These are phyloP conservation scores for Villa cingulata DNA, from an alignment of 2,888 invertebrate genomes.

Conservation along the genomic window DNA sequence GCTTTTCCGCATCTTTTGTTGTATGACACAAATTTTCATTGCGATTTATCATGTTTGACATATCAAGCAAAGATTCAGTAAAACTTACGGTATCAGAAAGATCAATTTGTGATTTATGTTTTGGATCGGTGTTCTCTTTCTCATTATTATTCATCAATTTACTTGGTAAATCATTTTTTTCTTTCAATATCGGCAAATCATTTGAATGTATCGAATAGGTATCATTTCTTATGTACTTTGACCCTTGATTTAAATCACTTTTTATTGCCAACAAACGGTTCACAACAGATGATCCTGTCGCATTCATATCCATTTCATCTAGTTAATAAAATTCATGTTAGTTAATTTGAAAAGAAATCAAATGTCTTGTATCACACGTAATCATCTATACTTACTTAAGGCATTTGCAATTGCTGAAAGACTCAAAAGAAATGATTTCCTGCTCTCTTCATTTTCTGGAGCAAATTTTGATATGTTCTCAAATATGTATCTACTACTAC, in stretches of 20 bases:
- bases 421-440: constrained; percentile 25
- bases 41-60: constrained; percentile 21
- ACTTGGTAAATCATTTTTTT: background rate
- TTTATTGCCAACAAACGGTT: constrained; percentile 18
- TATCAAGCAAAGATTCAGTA: constrained; percentile 27
- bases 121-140: constrained; percentile 25
- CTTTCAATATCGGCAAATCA: background rate
- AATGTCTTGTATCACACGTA: no score
- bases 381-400: constrained; percentile 22
- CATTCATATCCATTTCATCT: constrained; percentile 25
- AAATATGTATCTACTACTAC: no score
- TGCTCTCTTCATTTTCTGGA: background rate
- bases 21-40: background rate
- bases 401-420: constrained; percentile 30
- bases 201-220: background rate
- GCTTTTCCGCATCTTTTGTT: background rate
- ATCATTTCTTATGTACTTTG: background rate
- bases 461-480: background rate
- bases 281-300: constrained; percentile 22
- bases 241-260: background rate
- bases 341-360: no score
- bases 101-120: constrained; percentile 7
- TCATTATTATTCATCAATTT: constrained; percentile 6
- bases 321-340: background rate
- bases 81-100: constrained; percentile 28